phyloP scores from a whole-genome alignment of 2,888 invertebrate species.

The Anagyrus pseudococci region DNA sequence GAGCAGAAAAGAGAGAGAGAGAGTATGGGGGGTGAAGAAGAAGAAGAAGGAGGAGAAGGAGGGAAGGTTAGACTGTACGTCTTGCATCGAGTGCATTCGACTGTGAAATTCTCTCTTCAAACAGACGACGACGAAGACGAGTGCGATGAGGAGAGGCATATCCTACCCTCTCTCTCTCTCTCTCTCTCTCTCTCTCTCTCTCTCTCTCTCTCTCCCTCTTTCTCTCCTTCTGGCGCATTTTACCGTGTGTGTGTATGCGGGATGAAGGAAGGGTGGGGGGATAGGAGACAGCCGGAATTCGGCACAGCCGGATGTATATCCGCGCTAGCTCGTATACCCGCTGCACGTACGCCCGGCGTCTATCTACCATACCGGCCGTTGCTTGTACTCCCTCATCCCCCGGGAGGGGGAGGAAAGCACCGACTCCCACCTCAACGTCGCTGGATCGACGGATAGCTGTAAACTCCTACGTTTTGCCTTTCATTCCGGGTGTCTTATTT shows the following conservation, averaged over 20 bases:
- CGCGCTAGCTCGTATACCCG: conserved; percentile 42
- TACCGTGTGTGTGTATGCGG: conserved; percentile 41
- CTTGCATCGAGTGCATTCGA: conserved; percentile 57
- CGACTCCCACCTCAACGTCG: background rate
- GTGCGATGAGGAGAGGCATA: conserved; percentile 3
- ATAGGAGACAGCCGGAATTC: conserved; percentile 41
- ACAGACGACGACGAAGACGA: conserved; percentile 46
- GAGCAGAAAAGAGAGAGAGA: conserved; percentile 7
- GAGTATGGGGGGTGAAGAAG: conserved; percentile 1
- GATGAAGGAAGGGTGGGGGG: conserved; percentile 33
- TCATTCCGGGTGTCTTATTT: conserved; percentile 32
- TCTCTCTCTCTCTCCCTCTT: no score
- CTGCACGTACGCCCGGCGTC: conserved; percentile 49
- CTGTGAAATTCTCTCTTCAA: conserved; percentile 61
- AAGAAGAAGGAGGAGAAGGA: conserved; percentile 3
- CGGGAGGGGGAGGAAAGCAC: no score
- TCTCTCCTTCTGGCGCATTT: conserved; percentile 55
- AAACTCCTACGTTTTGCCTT: conserved; percentile 41
- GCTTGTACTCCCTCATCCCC: background rate
- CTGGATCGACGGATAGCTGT: conserved; percentile 49
- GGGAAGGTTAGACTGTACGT: conserved; percentile 46
- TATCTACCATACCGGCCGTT: background rate
- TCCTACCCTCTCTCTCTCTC: no score
- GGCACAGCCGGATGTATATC: conserved; percentile 36
- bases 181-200: no score